Evolutionary conservation across 2,113 vertebrate genomes (phyloP), one percentile per base, ranked within the genome.

Genomic region (Lycaon pictus): DNA sequence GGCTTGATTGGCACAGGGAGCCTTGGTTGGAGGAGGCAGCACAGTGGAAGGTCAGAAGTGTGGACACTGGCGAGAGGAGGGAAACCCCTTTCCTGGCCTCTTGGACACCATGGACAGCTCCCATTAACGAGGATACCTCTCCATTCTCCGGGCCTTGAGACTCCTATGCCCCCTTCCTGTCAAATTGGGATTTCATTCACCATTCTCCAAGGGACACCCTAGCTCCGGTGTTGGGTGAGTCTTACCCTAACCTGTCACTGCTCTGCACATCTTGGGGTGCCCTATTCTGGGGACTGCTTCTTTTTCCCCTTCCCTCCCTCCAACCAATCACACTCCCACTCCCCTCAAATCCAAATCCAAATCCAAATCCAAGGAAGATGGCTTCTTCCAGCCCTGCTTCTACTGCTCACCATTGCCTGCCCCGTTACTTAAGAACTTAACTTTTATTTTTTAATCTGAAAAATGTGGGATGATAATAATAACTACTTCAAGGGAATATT

Each of bases 101-200:
- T 1, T 4, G 0, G 8, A 95, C 90, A 98, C 97, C 98, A 98
- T 98, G 98, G 98, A 98, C 98, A 98, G 98, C 95, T 98, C 98
- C 97, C 12, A 1, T 27, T 98, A 96, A 90, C 17, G 2, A 10
- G 62, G 63, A 0, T 55, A 6, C 53, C 76, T 88, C 93, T 88
- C 23, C 53, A 71, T 17, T 27, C 77, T 58, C 13, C 65, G 83
- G 53, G 3, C 55, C 27, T 76, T 3, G 72, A 79, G 53, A 48
- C 27, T 87, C 74, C n/a, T 89, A 4, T 60, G 43, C 67, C 25
- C 15, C 13, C 35, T 96, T 92, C 63, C 89, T 82, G 29, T 16
- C 89, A 72, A 67, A 48, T 2, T 55, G 77, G 83, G 76, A 81
- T 93, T 97, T 76, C 12, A 55, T 43, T 51, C 3, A 10, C 48